Percentiles rank a stretch among this genome's conserved stretches.
phyloP scores from a whole-genome alignment of 2,797 vertebrate genomes.

The Poeciliopsis presidionis region DNA sequence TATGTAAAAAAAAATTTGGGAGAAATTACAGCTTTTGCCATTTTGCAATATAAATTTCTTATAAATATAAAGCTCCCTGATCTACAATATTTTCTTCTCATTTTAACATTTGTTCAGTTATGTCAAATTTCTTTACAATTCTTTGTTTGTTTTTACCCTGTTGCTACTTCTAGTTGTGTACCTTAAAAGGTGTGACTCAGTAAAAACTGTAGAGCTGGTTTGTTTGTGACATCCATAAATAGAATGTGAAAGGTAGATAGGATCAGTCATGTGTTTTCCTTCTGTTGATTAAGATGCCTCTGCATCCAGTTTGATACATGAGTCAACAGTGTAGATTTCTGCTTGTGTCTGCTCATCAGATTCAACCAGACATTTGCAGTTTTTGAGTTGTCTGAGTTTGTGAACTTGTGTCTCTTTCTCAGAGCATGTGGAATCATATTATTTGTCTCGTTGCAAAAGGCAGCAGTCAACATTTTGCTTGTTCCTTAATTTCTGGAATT shows the following conservation, averaged over 20 bases:
- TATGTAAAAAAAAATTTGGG: neutral
- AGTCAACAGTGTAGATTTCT: neutral
- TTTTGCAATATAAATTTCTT: neutral
- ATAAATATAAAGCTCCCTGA: neutral
- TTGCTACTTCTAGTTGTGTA: neutral
- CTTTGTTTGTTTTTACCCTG: neutral
- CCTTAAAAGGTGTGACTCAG: neutral
- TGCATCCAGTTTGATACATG: neutral
- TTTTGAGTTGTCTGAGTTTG: slow-evolving; percentile 19
- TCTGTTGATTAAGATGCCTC: slow-evolving; percentile 35
- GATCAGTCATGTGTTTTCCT: slow-evolving; percentile 22
- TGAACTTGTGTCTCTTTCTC: slow-evolving; percentile 69
- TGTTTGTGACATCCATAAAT: slow-evolving; percentile 28
- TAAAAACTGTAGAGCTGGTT: slow-evolving; percentile 5
- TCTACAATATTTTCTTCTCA: neutral
- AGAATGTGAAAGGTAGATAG: slow-evolving; percentile 34
- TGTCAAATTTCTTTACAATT: neutral
- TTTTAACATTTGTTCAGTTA: neutral
- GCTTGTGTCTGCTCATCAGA: slow-evolving; percentile 3
- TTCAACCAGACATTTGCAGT: slow-evolving; percentile 23
- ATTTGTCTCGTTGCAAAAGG: neutral
- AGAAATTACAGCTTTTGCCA: neutral
- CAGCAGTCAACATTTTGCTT: neutral
- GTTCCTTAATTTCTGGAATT: neutral
- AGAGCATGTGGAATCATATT: slow-evolving; percentile 16